Conservation (phyloP, 1,140 invertebrate species). For the Drosophila tropicalis region DNA sequence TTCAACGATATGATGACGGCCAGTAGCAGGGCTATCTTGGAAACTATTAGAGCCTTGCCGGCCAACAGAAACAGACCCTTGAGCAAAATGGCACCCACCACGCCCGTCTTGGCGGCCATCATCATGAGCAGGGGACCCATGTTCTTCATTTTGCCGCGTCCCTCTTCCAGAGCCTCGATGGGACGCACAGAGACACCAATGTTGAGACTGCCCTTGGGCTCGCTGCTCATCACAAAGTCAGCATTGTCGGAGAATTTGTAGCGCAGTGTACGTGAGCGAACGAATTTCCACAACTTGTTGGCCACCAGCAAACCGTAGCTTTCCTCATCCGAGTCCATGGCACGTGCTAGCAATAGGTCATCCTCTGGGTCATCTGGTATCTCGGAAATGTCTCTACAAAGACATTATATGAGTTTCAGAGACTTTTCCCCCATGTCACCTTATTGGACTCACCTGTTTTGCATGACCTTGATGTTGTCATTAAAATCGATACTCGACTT, state of each 20-base stretch:
- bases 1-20: constrained; percentile 92
- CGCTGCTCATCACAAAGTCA: constrained; percentile 89
- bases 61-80: constrained; percentile 92
- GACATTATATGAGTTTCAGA: neutral
- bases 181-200: constrained; percentile 88
- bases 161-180: constrained; percentile 84
- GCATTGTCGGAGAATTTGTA: constrained; percentile 88
- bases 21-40: constrained; percentile 91
- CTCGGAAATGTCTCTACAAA: constrained; percentile 64
- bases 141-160: constrained; percentile 89
- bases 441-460: constrained; percentile 85
- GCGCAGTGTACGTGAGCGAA: constrained; percentile 88
- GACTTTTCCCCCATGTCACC: neutral
- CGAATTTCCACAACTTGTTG: constrained; percentile 89
- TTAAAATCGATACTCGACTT: constrained; percentile 90
- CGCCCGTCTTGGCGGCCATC: constrained; percentile 90
- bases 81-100: constrained; percentile 90
- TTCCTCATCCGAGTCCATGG: constrained; percentile 87
- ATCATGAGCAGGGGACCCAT: constrained; percentile 90
- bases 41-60: constrained; percentile 91
- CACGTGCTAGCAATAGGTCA: constrained; percentile 78
- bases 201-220: constrained; percentile 88
- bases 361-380: constrained; percentile 75
- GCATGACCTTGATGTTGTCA: constrained; percentile 90
- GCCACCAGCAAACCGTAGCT: constrained; percentile 88